Evolutionary conservation across 2,888 invertebrate genomes (phyloP).

Genomic region (Lypha dubia): DNA sequence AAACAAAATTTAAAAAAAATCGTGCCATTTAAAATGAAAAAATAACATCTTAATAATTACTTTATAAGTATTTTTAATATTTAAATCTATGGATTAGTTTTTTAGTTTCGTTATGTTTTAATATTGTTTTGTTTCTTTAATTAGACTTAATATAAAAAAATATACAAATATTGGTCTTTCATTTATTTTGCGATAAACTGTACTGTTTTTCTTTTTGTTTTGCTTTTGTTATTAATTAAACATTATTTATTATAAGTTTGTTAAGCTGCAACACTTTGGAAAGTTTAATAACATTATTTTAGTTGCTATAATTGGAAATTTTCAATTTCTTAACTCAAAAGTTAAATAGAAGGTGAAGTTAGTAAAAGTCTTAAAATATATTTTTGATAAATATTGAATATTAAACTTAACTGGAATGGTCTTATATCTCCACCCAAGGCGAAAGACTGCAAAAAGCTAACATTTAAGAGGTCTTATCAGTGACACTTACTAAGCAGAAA

Average conservation of each 20-base stretch:
- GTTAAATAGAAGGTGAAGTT: too few relatives aligned
- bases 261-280: slow-evolving; percentile 46
- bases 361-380: too few relatives aligned
- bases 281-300: background rate
- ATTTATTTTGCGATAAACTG: slow-evolving; percentile 36
- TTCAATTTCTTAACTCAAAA: too few relatives aligned
- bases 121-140: slow-evolving; percentile 42
- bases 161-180: slow-evolving; percentile 69
- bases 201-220: slow-evolving; percentile 10
- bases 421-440: too few relatives aligned
- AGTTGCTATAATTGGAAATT: background rate
- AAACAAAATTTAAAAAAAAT: slow-evolving; percentile 28
- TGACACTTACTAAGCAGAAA: too few relatives aligned
- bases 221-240: slow-evolving; percentile 26
- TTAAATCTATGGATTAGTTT: slow-evolving; percentile 43
- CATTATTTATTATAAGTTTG: slow-evolving; percentile 10
- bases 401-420: too few relatives aligned
- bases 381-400: too few relatives aligned
- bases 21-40: slow-evolving; percentile 65
- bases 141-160: slow-evolving; percentile 44
- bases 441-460: too few relatives aligned
- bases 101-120: slow-evolving; percentile 32
- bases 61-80: slow-evolving; percentile 12
- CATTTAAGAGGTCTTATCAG: too few relatives aligned
- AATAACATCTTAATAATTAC: slow-evolving; percentile 9